Base-by-base conservation (phyloP, 92 coral and sea anemone genomes). In the Zoanthus sociatus region DNA sequence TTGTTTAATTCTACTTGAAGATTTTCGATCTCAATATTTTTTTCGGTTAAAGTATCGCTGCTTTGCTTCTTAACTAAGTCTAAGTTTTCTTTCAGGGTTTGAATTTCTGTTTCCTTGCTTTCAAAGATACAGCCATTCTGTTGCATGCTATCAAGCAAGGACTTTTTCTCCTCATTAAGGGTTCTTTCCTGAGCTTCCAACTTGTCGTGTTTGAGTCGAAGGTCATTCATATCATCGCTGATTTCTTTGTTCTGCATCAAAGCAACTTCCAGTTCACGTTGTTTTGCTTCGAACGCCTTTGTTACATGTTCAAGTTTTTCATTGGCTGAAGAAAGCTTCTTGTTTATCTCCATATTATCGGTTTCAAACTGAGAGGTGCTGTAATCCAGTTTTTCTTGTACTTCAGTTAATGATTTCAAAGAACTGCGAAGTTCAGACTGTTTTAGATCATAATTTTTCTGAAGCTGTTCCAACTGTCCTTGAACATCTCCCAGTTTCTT, bases 51-150 rank as follows among this genome's bases (percentile, higher is more conserved):
- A 3, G 75, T 48, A 17, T 26, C 71, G 67, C 45, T 66, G 61
- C 58, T 60, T 42, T 58, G 76, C 66, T 73, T 45, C 64, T 53
- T 78, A 16, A 45, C 70, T 14, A 56, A 21, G 14, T 67, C 76
- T 18, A 90, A 75, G 45, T 76, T 87, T 50, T 82, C 82, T 32
- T 60, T 45, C 3, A 71, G 11, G 42, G 78, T 55, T 45, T 54
- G 89, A 15, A 89, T 48, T 45, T 94, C 93, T 8, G 72, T 82
- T 26, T 93, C 93, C 67, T 92, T 94, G 21, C 78, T 78, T 42
- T 92, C 88, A 17, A 92, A 78, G 3, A 89, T 89, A 44, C 86
- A 63, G 46, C 78, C 76, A 37, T 84, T 75, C 17, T 86, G 84
- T 73, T 87, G 89, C 0, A 81, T 20, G 50, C 88, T 90, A 31